phyloP scores from a whole-genome alignment of 2,113 vertebrate species.

The Empidonax traillii region DNA sequence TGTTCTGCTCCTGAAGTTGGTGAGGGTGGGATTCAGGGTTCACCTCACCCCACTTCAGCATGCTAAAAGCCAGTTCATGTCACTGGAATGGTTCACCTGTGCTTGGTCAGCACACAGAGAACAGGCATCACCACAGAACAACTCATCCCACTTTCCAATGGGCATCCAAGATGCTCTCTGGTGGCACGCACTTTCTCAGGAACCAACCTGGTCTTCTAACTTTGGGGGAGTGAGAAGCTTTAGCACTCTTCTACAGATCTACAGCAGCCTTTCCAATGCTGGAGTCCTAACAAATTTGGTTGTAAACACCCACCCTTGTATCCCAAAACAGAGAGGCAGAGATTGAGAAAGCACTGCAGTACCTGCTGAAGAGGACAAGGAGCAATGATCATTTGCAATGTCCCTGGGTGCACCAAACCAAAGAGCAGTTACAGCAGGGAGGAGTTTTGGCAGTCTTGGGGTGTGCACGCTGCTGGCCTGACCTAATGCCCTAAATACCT shows the following conservation, averaged over 20 bases:
- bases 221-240: background rate
- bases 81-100: background rate
- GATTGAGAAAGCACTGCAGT: background rate
- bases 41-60: background rate
- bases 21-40: background rate
- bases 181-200: background rate
- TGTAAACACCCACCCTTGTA: background rate
- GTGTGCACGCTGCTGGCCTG: background rate
- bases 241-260: background rate
- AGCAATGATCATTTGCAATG: background rate
- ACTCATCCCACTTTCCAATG: background rate
- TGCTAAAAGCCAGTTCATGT: background rate
- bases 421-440: background rate
- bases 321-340: background rate
- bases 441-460: background rate
- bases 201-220: fast-evolving
- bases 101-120: background rate
- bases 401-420: background rate
- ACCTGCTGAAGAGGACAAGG: background rate
- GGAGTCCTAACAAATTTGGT: background rate
- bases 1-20: background rate
- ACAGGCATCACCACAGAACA: background rate
- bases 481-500: conserved; percentile 16
- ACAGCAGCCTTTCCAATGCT: background rate
- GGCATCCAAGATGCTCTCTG: background rate